Base-by-base conservation (phyloP, 2,888 invertebrate species). In the Sclerodermus sp. region DNA sequence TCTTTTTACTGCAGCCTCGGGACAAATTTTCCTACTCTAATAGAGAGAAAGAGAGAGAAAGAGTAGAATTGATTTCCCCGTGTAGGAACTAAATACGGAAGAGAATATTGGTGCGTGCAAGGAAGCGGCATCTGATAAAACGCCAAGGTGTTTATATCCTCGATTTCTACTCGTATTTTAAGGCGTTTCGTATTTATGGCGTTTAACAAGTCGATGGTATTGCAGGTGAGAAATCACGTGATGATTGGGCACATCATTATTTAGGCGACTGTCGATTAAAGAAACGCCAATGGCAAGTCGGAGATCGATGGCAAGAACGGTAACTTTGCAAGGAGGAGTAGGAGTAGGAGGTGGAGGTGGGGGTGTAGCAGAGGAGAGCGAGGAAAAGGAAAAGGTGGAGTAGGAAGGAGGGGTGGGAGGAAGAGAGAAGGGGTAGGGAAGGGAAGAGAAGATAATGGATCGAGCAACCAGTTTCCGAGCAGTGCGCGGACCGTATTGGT, bases 281-380 rank as follows among this genome's bases (percentile, higher is more conserved):
- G 32, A 51, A 57, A 51, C 60, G 59, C 39, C 56, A 51, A 59
- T 47, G 53, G 51, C 48, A 42, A 42, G 55, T 40, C 46, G 38
- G 31, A 53, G 50, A 59, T 59, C 57, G 60, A 49, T 52, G 45
- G 51, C 42, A 36, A 15, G 34, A 34, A 14, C 15, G 17, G 38
- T 16, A 38, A 23, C 4, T 8, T 23, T 3, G 23, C 23, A 8
- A 23, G 8, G 34, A 6, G 10, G 10, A 8, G 8, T 8, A 8
- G 37, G 49, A 36, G 42, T 45, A 43, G 43, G 37, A 17, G 16
- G 42, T 31, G 38, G 39, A 40, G 23, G 8, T 3, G 23, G 23
- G 8, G 8, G 34, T 34, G 10, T 6, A 8, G 8, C 23, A 8
- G 23, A 23, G 23, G 8, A 23, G 23, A 8, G 23, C 23, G 23